phyloP scores from a whole-genome alignment of 1,140 invertebrate species.

The Ceratina australensis region DNA sequence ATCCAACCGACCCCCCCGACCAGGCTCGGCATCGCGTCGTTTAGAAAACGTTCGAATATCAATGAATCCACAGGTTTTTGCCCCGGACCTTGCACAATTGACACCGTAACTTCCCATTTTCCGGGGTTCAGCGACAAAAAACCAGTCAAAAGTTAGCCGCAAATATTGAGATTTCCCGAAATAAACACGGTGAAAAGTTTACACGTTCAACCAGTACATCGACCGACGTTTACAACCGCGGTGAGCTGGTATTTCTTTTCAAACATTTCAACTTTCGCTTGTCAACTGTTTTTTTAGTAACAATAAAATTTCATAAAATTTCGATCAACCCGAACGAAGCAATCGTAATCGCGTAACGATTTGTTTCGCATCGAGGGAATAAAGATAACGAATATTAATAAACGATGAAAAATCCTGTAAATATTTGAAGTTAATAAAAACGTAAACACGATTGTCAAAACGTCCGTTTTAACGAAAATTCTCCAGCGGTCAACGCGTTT shows the following conservation, averaged over 20 bases:
- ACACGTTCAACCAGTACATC: too few species aligned
- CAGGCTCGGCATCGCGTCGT: background rate
- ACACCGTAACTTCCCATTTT: background rate
- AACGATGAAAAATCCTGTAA: too few species aligned
- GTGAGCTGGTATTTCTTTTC: background rate
- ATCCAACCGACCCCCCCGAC: background rate
- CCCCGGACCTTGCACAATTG: constrained; percentile 20
- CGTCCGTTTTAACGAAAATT: constrained; percentile 1
- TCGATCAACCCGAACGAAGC: too few species aligned
- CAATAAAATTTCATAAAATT: too few species aligned
- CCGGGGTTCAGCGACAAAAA: too few species aligned
- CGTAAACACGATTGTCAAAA: constrained; percentile 15
- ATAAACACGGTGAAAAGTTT: background rate
- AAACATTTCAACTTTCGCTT: background rate
- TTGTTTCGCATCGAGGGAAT: too few species aligned
- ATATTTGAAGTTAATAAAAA: background rate
- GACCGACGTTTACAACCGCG: too few species aligned
- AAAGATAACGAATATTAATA: too few species aligned
- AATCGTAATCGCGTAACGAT: too few species aligned
- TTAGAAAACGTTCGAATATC: constrained; percentile 56
- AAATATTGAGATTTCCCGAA: constrained; percentile 28
- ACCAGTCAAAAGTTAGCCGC: background rate
- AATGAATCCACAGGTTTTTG: constrained; percentile 51
- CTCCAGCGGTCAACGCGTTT: background rate
- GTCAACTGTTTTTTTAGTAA: background rate